Evolutionary conservation across 2,113 vertebrate genomes (phyloP), one percentile per base, ranked within the genome.

Genomic region (Gulo gulo): DNA sequence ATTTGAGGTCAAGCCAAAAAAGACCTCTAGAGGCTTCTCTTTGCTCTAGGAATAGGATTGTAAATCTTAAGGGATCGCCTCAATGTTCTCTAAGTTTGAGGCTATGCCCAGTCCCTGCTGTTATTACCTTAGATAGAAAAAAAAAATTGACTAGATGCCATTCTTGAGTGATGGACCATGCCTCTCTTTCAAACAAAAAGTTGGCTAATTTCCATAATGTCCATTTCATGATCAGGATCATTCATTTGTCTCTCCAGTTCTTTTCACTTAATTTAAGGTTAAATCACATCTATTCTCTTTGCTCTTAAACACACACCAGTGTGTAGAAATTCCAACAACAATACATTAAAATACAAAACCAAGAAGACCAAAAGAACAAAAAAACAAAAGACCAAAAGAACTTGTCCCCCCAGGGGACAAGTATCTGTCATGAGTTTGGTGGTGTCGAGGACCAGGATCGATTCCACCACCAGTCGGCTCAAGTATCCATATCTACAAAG

Each of bases 221-320:
- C 12, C 26, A 93, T 96, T 85, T 96, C 92, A 95, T 93, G 26
- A 82, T 73, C 57, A 0, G 34, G 74, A 55, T 42, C 6, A 57
- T 94, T 96, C 78, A 21, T 95, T 73, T 95, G 6, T 73, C 55
- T 83, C 86, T 26, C 6, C 15, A 94, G 23, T 87, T 55, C 34
- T 97, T 91, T 83, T 13, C 74, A 94, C 29, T 91, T 93, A 42
- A 94, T 88, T 94, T 93, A 95, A 81, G 85, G n/a, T 80, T 69
- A 79, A 95, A 83, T 1, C 42, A 83, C 18, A 59, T 78, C 9
- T 79, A 26, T 91, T 74, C 5, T 84, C 29, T 74, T 90, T 39
- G 18, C 6, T 80, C 31, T 92, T 86, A 89, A 42, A 65, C 13
- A 79, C 4, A 50, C 57, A 45, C 2, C 0, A 20, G 29, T 69